These are phyloP conservation scores for Octomys mimax DNA, from an alignment of 2,797 vertebrate species.

Conservation along the genomic window DNA sequence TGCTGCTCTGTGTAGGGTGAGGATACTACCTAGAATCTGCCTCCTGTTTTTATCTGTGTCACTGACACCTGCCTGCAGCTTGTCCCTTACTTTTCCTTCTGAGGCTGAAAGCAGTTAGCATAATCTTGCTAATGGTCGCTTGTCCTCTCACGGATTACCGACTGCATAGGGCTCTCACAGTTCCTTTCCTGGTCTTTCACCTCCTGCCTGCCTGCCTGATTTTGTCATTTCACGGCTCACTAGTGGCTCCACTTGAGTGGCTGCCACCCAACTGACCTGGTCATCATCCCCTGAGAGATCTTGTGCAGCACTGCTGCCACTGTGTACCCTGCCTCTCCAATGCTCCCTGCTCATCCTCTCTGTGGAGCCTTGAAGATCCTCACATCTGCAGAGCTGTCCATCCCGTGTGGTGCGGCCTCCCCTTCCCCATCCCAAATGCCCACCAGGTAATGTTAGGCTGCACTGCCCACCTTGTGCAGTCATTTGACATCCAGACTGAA, in stretches of 20 bases:
- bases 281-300: neutral
- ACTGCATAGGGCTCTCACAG: neutral
- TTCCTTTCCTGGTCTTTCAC: neutral
- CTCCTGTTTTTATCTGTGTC: neutral
- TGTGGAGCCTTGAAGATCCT: neutral
- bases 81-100: neutral
- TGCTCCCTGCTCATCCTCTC: neutral
- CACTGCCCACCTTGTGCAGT: neutral
- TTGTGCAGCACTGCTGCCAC: neutral
- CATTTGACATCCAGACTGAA: neutral
- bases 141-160: neutral
- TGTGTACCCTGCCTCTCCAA: neutral
- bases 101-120: neutral
- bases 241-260: neutral
- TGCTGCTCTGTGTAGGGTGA: neutral
- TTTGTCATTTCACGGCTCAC: neutral
- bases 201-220: neutral
- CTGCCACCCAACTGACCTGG: neutral
- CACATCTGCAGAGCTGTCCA: neutral
- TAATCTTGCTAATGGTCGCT: neutral
- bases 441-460: neutral
- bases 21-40: rapidly evolving
- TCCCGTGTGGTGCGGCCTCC: rapidly evolving
- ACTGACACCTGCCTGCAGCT: neutral
- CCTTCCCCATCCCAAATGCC: neutral